A percentile compares a stretch with the other conserved stretches of the same genome.
Conservation (phyloP, 2,113 vertebrate genomes). For the Sitta europaea region DNA sequence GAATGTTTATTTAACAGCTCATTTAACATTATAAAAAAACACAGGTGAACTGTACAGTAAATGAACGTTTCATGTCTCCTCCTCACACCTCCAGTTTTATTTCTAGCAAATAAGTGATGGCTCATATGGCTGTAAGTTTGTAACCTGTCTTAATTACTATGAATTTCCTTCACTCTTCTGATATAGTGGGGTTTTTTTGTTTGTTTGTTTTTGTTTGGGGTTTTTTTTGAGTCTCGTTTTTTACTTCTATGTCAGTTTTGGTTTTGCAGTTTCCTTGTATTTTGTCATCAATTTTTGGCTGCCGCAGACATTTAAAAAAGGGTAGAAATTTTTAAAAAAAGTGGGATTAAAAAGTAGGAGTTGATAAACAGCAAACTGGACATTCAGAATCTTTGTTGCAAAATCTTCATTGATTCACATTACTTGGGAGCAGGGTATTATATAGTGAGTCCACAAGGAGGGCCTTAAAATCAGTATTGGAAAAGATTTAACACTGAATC, state of each 20-base stretch:
- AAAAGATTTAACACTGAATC: background rate
- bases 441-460: background rate
- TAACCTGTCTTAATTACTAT: background rate
- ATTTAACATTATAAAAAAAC: constrained; percentile 34
- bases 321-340: background rate
- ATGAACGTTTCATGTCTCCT: background rate
- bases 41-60: background rate
- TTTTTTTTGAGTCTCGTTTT: background rate
- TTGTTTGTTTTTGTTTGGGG: no score
- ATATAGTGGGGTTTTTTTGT: no score
- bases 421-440: background rate
- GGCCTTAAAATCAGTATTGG: background rate
- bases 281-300: background rate
- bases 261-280: background rate
- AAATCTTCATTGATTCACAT: background rate
- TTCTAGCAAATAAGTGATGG: background rate
- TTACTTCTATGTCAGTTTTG: background rate
- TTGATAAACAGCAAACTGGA: background rate
- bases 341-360: background rate
- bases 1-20: constrained; percentile 37
- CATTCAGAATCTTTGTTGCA: background rate
- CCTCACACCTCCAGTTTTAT: background rate
- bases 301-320: background rate
- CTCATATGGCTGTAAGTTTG: background rate
- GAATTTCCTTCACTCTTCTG: background rate